Evolutionary conservation across 2,113 vertebrate species (phyloP).

Genomic region (Cheirogaleus medius): DNA sequence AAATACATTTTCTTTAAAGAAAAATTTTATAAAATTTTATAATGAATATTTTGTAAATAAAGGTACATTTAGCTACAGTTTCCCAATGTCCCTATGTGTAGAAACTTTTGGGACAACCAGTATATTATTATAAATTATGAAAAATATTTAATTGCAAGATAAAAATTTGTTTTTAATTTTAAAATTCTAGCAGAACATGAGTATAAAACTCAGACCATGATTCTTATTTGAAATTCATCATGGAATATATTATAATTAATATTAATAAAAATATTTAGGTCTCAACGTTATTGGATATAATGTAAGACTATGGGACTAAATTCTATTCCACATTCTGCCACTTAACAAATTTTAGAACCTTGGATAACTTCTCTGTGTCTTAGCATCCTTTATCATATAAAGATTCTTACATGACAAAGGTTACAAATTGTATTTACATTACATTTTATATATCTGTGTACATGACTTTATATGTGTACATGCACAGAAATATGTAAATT

Average conservation of each 20-base stretch:
- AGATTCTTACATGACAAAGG: neutral
- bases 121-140: neutral
- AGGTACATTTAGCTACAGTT: too few relatives aligned
- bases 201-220: neutral
- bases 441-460: neutral
- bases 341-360: neutral
- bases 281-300: neutral
- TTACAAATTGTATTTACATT: neutral
- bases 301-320: neutral
- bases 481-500: neutral
- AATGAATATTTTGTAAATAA: too few relatives aligned
- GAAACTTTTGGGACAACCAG: too few relatives aligned
- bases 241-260: neutral
- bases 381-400: neutral
- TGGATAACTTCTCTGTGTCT: neutral
- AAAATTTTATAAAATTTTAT: too few relatives aligned
- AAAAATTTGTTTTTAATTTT: neutral
- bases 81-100: too few relatives aligned
- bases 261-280: neutral
- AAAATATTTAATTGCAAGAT: neutral
- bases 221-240: conserved; percentile 15
- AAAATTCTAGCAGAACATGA: neutral
- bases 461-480: neutral
- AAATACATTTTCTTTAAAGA: neutral
- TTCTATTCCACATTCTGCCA: neutral